Evolutionary conservation across 2,113 vertebrate species (phyloP).

Genomic region (Gila orcuttii): DNA sequence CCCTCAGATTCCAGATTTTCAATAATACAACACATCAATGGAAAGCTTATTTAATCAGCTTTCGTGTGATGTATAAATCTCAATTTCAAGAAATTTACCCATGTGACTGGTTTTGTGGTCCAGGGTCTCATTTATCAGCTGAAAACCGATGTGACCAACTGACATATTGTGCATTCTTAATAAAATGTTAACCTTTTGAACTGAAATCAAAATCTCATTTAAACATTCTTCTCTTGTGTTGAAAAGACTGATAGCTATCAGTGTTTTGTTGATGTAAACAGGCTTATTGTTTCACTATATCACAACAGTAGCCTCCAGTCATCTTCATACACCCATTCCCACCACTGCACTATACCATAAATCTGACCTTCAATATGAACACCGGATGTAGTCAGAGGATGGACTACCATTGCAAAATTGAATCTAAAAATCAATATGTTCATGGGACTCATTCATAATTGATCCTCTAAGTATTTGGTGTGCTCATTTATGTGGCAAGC

Average conservation of each 20-base stretch:
- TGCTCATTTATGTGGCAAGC: conserved; percentile 34
- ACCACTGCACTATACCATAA: conserved; percentile 51
- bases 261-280: background rate
- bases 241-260: background rate
- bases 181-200: no score
- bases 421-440: conserved; percentile 53
- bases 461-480: conserved; percentile 47
- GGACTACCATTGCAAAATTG: conserved; percentile 49
- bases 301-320: conserved; percentile 1
- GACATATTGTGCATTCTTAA: no score
- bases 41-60: no score
- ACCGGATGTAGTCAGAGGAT: conserved; percentile 1
- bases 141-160: background rate
- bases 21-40: no score
- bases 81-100: no score
- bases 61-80: no score
- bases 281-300: background rate
- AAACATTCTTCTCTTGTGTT: background rate
- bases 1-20: no score
- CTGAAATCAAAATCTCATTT: background rate
- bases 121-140: background rate
- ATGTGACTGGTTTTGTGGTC: no score
- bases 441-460: conserved; percentile 56
- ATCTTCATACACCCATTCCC: conserved; percentile 43
- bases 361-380: conserved; percentile 53